Conservation (phyloP, 2,888 invertebrate genomes). For the Ischnura elegans region DNA sequence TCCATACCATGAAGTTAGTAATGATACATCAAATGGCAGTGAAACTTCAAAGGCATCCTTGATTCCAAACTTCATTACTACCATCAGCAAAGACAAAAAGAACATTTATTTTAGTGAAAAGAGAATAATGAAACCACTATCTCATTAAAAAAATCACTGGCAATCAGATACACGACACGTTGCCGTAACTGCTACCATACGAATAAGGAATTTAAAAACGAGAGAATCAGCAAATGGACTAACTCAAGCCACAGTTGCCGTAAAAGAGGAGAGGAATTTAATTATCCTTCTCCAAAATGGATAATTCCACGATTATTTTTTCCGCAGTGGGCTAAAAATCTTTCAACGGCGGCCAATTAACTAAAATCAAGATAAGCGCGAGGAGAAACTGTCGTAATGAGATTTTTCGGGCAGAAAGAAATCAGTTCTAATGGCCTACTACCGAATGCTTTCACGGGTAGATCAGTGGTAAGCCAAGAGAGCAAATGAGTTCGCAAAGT, state of each 20-base stretch:
- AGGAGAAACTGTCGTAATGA: not conserved
- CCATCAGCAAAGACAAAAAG: not conserved
- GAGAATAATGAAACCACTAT: not conserved
- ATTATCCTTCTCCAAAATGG: not conserved
- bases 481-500: not conserved
- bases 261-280: not conserved
- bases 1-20: not conserved
- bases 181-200: not conserved
- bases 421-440: not conserved
- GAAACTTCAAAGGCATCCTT: not conserved
- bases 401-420: not conserved
- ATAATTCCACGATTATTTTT: not conserved
- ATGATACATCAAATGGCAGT: not conserved
- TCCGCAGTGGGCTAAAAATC: not conserved
- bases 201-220: not conserved
- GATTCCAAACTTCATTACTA: not conserved
- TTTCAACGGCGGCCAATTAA: conserved; percentile 5
- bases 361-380: not conserved
- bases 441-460: not conserved
- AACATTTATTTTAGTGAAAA: not conserved
- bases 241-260: not conserved
- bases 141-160: not conserved
- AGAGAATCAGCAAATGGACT: not conserved
- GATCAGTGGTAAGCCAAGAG: not conserved
- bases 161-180: not conserved